These are phyloP conservation scores for Chinchilla lanigera DNA, from an alignment of 2,113 vertebrate genomes.

Conservation along the genomic window DNA sequence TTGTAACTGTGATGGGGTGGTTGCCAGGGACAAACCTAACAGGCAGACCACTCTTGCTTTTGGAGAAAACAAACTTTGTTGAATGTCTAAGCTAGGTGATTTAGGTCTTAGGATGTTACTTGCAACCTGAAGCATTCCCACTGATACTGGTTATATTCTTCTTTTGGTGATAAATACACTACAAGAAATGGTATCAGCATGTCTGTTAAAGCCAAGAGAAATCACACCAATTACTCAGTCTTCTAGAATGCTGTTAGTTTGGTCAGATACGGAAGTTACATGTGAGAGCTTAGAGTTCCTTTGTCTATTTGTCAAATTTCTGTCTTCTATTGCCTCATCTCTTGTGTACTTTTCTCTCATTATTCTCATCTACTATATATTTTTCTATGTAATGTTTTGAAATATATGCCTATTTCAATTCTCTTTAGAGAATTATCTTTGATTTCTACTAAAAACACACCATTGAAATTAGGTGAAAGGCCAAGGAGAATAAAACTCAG, in stretches of 20 bases:
- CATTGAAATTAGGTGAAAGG: neutral
- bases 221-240: neutral
- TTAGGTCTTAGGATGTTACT: neutral
- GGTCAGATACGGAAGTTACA: neutral
- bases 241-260: neutral
- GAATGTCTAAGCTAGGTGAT: neutral
- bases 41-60: neutral
- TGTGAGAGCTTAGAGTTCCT: neutral
- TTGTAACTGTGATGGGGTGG: neutral
- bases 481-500: neutral
- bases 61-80: neutral
- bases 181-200: neutral
- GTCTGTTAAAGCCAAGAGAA: constrained; percentile 21
- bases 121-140: neutral
- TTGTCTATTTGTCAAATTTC: constrained; percentile 9
- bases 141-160: neutral
- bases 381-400: neutral
- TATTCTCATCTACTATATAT: neutral
- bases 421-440: constrained; percentile 14
- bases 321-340: neutral
- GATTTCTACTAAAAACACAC: neutral
- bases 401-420: neutral
- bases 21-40: neutral
- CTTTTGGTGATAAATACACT: neutral
- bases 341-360: neutral